Evolutionary conservation across 2,113 vertebrate species (phyloP).

Genomic region (Agapornis roseicollis): DNA sequence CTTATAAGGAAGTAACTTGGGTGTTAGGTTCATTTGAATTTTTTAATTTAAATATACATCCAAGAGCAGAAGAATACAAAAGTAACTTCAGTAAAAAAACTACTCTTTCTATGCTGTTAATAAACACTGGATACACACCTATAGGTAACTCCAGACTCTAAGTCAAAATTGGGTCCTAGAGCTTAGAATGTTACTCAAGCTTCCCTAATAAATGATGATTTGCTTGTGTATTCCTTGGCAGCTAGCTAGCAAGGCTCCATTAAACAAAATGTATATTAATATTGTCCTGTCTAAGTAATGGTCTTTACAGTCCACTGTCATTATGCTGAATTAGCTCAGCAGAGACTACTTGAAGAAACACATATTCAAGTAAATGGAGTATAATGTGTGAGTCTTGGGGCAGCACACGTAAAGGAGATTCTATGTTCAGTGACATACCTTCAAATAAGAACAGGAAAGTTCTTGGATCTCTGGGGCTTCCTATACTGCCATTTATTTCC

Average conservation of each 20-base stretch:
- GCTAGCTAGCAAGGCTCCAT: neutral
- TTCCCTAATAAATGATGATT: neutral
- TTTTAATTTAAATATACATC: neutral
- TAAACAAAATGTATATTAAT: neutral
- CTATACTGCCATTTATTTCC: neutral
- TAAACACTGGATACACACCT: neutral
- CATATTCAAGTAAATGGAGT: neutral
- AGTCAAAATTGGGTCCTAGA: neutral
- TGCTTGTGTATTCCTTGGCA: neutral
- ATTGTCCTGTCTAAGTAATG: neutral
- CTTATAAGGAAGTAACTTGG: neutral
- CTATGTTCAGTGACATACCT: neutral
- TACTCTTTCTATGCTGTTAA: neutral
- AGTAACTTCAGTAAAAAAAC: neutral
- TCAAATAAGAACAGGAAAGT: neutral
- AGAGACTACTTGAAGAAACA: neutral
- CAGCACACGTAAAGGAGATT: neutral
- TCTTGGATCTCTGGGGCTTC: neutral
- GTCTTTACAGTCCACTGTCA: neutral
- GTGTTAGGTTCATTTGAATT: neutral
- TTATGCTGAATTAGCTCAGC: neutral
- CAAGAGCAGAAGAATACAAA: neutral
- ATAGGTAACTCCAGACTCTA: neutral
- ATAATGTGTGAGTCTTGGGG: neutral
- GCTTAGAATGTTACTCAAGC: neutral